Evolutionary conservation across 2,888 invertebrate genomes (phyloP), one percentile per base, ranked within the genome.

Genomic region (Panopea generosa): DNA sequence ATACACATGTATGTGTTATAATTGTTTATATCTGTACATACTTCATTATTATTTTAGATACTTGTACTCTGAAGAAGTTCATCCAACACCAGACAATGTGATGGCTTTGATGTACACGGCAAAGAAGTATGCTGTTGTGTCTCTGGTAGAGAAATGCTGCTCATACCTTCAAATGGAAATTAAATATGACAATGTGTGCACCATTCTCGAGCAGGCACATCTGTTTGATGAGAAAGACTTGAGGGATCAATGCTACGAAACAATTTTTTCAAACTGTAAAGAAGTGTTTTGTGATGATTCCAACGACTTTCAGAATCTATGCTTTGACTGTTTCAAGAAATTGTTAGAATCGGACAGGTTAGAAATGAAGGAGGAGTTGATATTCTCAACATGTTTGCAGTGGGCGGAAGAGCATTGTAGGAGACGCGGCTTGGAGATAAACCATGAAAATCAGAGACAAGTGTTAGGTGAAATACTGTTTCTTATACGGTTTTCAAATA

Each of bases 81-180:
- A 94, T 60, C 93, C 96, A 9, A 68, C 70, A 0, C 78, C 81
- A 7, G 93, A 93, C 18, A 95, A 95, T 0, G 96, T 96, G 11
- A 93, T 96, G 45, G 94, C 95, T 33, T 95, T 96, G 0, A 94
- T 96, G 33, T 95, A 95, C 78, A 95, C 95, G 1, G 96, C 96
- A 18, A 95, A 96, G 89, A 95, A 95, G 88, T 95, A 96, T 89
- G 93, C 96, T 55, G 95, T 96, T 85, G 94, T 95, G 9, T 95
- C 94, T 20, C 93, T 96, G 61, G 95, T 95, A 2, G 94, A 95
- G 80, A 94, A 95, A 70, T 96, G 96, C 87, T 95, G 95, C 26
- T 93, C 94, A 29, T 95, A 95, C 67, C 93, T 96, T 38, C 95
- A 95, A 82, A 94, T 94, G 69, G 94, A 95, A 91, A 92, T 96